Base-by-base conservation (phyloP, 2,113 vertebrate species). In the Chloebia gouldiae region DNA sequence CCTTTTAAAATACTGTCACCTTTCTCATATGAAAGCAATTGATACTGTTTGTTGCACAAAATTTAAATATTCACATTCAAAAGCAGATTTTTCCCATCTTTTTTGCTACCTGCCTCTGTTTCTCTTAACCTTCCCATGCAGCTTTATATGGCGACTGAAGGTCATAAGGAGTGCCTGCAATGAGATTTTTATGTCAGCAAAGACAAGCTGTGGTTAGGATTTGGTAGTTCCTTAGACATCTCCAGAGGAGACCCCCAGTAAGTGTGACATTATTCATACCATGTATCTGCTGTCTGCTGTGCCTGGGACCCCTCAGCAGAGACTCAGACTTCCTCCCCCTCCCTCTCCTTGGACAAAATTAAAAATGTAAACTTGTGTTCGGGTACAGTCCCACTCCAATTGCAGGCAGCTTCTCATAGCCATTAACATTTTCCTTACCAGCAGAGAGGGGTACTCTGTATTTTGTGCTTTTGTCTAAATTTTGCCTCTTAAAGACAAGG, bases 191-290 rank as follows among this genome's bases (percentile, higher is more conserved):
- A 57, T 0, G 0, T 49, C 13, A 71, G 61, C 35, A 75, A 81
- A 88, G 24, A 27, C 2, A 28, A 77, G 25, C 4, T 51, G 14
- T 31, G 63, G 45, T 10, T 6, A 30, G 27, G 23, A 78, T 27
- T 86, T 79, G 83, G 30, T 42, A 31, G 42, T 31, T 81, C 39
- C 30, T 64, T 25, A 61, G 37, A 17, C 27, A 75, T 39, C 7
- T 68, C 30, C n/a, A 60, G 19, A 80, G 47, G 5, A 47, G 7
- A 53, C 1, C 16, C 69, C 30, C 39, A 42, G 8, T 56, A 68
- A 60, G 3, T 0, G 0, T 31, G 33, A 47, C 2, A 4, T 33
- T 33, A 18, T 15, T 20, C 2, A 37, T 10, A 31, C 3, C 40
- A 40, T 19, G 11, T 8, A 27, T 18, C 28, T 87, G 50, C n/a